phyloP scores from a whole-genome alignment of 37 sponge, comb jelly and placozoan species.

The Aphrocallistes beatrix region DNA sequence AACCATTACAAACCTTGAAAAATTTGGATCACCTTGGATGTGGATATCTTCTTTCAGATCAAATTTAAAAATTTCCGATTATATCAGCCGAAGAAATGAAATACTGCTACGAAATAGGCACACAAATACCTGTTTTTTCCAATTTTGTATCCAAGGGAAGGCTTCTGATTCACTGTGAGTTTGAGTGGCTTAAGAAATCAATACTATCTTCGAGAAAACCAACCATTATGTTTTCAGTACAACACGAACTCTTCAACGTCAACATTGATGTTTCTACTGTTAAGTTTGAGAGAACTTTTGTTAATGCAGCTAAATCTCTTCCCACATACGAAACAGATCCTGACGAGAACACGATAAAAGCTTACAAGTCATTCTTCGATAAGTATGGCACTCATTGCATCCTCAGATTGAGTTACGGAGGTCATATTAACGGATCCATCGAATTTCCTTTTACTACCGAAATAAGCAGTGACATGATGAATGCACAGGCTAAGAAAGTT shows the following conservation, averaged over 20 bases:
- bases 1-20: background rate
- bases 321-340: background rate
- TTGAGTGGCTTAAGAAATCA: background rate
- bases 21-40: background rate
- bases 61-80: background rate
- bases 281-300: background rate
- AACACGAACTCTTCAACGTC: background rate
- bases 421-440: background rate
- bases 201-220: background rate
- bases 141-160: background rate
- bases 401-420: background rate
- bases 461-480: background rate
- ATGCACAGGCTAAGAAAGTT: background rate
- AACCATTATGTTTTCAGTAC: background rate
- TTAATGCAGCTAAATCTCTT: background rate
- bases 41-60: background rate
- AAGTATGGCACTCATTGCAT: constrained; percentile 13
- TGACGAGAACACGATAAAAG: background rate
- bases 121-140: background rate
- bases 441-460: background rate
- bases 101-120: background rate
- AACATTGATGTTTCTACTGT: background rate
- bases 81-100: background rate
- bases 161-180: background rate
- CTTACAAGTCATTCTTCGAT: background rate